A percentile compares a stretch with the other conserved stretches of the same genome.
phyloP scores from a whole-genome alignment of 2,797 vertebrate genomes.

The Sebastes hopkinsi region DNA sequence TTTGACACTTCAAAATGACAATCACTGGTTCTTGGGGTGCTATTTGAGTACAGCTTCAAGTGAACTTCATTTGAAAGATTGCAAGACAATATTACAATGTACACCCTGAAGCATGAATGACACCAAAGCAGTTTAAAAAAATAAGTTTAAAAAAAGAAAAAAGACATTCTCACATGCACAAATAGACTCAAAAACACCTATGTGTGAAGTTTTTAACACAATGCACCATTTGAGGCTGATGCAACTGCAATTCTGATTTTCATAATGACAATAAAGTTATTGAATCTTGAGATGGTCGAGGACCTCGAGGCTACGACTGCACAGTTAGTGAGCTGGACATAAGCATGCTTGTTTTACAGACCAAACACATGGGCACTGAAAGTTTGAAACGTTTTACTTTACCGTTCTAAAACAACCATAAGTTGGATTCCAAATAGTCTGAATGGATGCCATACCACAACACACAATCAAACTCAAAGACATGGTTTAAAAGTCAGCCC shows the following conservation, averaged over 20 bases:
- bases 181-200: not conserved
- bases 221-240: too few relatives aligned
- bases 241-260: not conserved
- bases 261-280: not conserved
- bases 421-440: not conserved
- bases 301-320: not conserved
- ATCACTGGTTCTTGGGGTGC: not conserved
- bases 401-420: not conserved
- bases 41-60: not conserved
- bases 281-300: not conserved
- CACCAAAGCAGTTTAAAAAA: not conserved
- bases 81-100: not conserved
- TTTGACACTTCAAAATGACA: not conserved
- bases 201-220: not conserved
- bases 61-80: constrained; percentile 1
- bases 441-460: not conserved
- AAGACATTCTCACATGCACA: not conserved
- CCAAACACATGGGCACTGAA: not conserved
- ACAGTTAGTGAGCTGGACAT: not conserved
- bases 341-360: not conserved
- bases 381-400: not conserved
- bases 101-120: not conserved
- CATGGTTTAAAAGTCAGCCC: not conserved
- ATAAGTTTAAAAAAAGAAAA: not conserved
- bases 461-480: not conserved